Base-by-base conservation (phyloP, 2,797 vertebrate species). In the Triplophysa bombifrons region DNA sequence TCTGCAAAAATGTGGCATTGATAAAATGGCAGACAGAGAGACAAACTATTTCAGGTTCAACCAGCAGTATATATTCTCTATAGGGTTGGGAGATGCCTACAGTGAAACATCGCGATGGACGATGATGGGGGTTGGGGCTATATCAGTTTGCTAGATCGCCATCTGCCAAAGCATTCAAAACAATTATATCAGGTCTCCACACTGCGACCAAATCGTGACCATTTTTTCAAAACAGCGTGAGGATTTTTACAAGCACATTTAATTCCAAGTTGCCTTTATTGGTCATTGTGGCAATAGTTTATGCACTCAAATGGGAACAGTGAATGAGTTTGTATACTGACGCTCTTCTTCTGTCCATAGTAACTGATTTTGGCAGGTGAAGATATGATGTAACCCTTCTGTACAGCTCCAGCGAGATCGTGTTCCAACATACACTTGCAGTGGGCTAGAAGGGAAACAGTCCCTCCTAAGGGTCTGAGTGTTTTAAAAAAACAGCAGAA, bases 341-440 rank as follows among this genome's bases (percentile, higher is more conserved):
- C 30, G 20, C 11, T 51, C 48, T 56, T 69, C 63, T 56, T 69
- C 63, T 53, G 65, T 70, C 73, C 53, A 61, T 67, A 74, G 77
- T 67, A 83, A 69, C 70, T 25, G 68, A 81, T 53, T 79, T 82
- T 83, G 72, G 76, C 82, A 81, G 74, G 60, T 74, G 60, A 61
- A 27, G 71, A 79, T 72, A 75, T 63, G 30, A 73, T 66, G 81
- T 79, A 69, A 83, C 65, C 27, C 61, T 30, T 44, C 38, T 46
- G 72, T 74, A 50, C 56, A 3, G 61, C 41, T 70, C 46, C 22
- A 55, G 41, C 10, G 30, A 41, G 69, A 79, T 79, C 76, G 72
- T 79, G 34, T 78, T 78, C 50, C 69, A 65, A 50, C 34, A 82
- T 72, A 78, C 72, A 61, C 38, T 66, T 65, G 22, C 41, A 50